Base-by-base conservation (phyloP, 1,140 invertebrate species). In the Drosophila oshimai region DNA sequence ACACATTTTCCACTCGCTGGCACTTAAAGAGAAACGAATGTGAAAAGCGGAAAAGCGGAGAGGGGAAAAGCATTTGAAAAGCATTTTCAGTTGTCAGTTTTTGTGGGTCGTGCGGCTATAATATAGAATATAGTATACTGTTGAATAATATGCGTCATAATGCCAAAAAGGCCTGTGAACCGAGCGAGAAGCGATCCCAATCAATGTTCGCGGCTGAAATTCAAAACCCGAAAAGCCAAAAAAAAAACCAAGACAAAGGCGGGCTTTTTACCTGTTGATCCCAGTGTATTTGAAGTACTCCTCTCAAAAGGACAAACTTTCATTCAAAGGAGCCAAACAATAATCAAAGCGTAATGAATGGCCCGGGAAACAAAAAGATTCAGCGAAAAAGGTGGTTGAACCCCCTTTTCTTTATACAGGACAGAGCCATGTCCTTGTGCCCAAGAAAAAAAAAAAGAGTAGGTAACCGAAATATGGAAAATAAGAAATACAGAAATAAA, bases 301-400 rank as follows among this genome's bases (percentile, higher is more conserved):
- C 74, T 80, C 37, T 80, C 37, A 84, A 83, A 83, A 84, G 78
- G 78, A 83, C 74, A 77, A 83, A 69, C 57, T 86, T 84, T 84
- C 62, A 50, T 55, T 57, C 22, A 36, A 58, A 39, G 29, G 18
- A 24, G 22, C 31, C 49, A 79, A 78, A 74, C 70, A 80, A 58
- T 60, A 79, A 76, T 61, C 65, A 70, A 42, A 60, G 12, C 47
- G 45, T 76, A 81, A 76, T 62, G 54, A 71, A 71, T 76, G 47
- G 47, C 53, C 44, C 45, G 58, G 26, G 58, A 62, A 65, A 65
- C 61, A 65, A 65, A 64, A 65, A 60, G 28, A 44, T 41, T 45
- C 9, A 26, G 47, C 37, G 36, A 51, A 69, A 74, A 74, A 83
- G 75, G 80, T 83, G 79, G 79, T 83, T 86, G 80, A 86, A 83